Base-by-base conservation (phyloP, 1,140 invertebrate species). In the Hyphantria cunea region DNA sequence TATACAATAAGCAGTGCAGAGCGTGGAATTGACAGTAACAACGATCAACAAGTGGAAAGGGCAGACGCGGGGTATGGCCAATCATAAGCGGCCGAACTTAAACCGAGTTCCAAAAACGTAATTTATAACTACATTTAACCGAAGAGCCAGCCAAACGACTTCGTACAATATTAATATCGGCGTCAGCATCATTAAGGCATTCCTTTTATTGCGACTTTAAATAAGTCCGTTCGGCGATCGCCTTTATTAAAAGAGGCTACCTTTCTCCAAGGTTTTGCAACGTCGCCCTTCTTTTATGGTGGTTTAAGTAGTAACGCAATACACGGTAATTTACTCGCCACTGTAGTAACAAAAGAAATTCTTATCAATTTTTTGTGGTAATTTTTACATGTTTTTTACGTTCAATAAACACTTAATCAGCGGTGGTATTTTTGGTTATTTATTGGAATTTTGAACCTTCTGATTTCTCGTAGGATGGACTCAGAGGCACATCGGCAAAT, bases 121-220 rank as follows among this genome's bases (percentile, higher is more conserved):
- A 86, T 89, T 87, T 86, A 87, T 85, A 89, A 87, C 83, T 86
- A 89, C 80, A 87, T 87, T 86, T 79, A 80, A 74, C 58, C 68
- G 78, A 78, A 72, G 79, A 78, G 76, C 74, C 71, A 62, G 82
- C 75, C 71, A 52, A 69, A 80, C 85, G 66, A 79, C 76, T 80
- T 80, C 73, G 74, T 65, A 70, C 85, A 78, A 81, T 87, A 88
- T 90, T 88, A 87, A 87, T 87, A 87, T 82, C 72, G 70, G 73
- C 82, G 75, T 82, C 82, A 77, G 73, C 82, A 85, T 90, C 87
- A 90, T 90, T 90, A 90, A 87, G 78, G 84, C 82, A 90, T 90
- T 84, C 87, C 87, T 90, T 89, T 90, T 90, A 89, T 90, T 88
- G 86, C 85, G 62, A 82, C 75, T 86, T 89, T 86, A 90, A 90